Base-by-base conservation (phyloP, 2,797 vertebrate genomes). In the Tragelaphus eurycerus region DNA sequence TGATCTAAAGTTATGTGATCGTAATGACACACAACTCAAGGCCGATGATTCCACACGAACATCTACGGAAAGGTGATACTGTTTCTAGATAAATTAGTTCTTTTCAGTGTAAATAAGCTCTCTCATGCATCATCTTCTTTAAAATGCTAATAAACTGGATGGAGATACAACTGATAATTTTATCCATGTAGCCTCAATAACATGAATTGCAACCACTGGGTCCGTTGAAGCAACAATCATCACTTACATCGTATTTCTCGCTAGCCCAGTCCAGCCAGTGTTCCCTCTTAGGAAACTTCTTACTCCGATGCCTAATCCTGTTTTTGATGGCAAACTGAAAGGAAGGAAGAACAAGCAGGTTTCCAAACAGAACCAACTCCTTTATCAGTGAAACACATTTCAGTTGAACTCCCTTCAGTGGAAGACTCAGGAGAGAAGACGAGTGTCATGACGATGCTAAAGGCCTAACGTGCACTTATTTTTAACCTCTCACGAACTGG, bases 211-310 rank as follows among this genome's bases (percentile, higher is more conserved):
- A n/a, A 48, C 23, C 43, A 12, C 0, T 0, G 3, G 25, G 59
- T 16, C 31, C 8, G 0, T 4, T 8, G 2, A 0, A 19, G 48
- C 38, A 7, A 54, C 17, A 0, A 0, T 0, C 3, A 27, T 19
- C 78, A 98, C 99, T 97, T 98, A 99, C 99, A 0, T 99, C 98
- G 43, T 99, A 99, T 95, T 99, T 99, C 31, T 99, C 99, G 16
- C 97, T 98, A 3, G 99, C 99, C 99, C 99, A 99, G 99, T 99
- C 99, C 98, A 99, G 98, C 99, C 99, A 99, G 98, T 99, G 99
- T 19, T 99, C 91, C 97, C 99, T 99, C 98, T 99, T 99, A 43
- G 99, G 99, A 96, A 98, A 99, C 15, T 76, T 3, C 0, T 98
- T 99, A 98, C 99, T 99, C 97, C 99, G 99, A 98, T 99, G 99